Conservation (phyloP, 2,113 vertebrate genomes). For the human region GRCh38 chr1:216742001-216742500, state of each 20-base stretch:
- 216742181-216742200: background rate
- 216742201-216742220: background rate
- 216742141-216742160: accelerated
- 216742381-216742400: background rate
- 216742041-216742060: background rate
- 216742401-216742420: background rate
- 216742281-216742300: background rate
- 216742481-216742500: too few relatives aligned
- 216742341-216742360: background rate
- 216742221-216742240: background rate
- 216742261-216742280: background rate
- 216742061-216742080: background rate
- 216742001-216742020: background rate
- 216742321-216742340: background rate
- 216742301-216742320: background rate
- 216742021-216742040: background rate
- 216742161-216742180: background rate
- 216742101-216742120: background rate
- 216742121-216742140: background rate
- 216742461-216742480: background rate
- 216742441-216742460: background rate
- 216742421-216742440: background rate
- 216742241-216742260: accelerated
- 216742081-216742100: background rate
- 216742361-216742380: background rate